These are phyloP conservation scores for Halcyon senegalensis DNA, from an alignment of 2,113 vertebrate species.

Conservation along the genomic window DNA sequence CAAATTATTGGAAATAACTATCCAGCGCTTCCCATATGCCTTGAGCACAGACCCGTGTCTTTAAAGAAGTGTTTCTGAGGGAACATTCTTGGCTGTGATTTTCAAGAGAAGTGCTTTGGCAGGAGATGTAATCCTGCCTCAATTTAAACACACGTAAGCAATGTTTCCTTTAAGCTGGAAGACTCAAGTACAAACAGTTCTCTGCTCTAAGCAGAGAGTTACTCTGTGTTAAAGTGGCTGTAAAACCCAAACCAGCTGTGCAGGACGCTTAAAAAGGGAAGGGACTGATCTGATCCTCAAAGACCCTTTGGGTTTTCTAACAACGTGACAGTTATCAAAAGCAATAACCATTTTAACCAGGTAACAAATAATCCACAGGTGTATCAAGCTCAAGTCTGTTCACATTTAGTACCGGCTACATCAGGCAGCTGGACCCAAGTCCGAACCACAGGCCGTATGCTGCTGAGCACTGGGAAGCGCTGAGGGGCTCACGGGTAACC, in stretches of 20 bases:
- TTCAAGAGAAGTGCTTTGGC: not conserved
- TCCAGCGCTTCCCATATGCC: not conserved
- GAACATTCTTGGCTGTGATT: not conserved
- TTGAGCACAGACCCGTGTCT: not conserved
- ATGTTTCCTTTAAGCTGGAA: not conserved
- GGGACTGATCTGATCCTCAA: not conserved
- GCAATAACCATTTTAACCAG: not conserved
- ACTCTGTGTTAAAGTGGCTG: not conserved
- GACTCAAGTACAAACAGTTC: slow-evolving; percentile 22
- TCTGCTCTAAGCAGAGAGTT: not conserved
- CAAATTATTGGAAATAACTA: not conserved
- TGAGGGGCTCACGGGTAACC: not conserved
- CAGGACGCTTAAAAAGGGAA: not conserved
- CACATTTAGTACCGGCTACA: not conserved
- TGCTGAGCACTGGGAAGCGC: not conserved
- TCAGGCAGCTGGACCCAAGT: not conserved
- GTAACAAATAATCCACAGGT: not conserved
- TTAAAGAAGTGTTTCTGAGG: not conserved
- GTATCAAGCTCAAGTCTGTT: not conserved
- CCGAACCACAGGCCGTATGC: not conserved
- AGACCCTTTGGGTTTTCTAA: not conserved
- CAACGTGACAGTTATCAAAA: not conserved
- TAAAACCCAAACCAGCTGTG: not conserved
- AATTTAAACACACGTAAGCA: not conserved
- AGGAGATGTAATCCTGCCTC: not conserved